Percentiles rank a stretch among this genome's conserved stretches.
Evolutionary conservation across 2,888 invertebrate species (phyloP).

Genomic region (Perizoma affinitatum): DNA sequence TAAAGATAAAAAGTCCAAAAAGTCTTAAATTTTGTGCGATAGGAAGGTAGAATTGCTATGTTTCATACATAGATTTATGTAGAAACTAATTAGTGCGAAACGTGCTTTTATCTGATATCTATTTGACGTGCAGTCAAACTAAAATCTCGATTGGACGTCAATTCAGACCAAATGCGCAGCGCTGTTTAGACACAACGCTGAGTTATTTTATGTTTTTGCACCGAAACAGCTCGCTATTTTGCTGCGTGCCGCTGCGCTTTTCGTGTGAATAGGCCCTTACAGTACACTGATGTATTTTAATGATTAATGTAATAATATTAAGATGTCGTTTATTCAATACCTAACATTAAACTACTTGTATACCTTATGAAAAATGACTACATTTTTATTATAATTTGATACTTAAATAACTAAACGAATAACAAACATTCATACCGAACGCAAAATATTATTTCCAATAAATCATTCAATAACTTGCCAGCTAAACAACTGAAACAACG

Average conservation of each 20-base stretch:
- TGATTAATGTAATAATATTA: conserved; percentile 58
- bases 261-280: not conserved
- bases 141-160: no score
- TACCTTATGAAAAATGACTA: conserved; percentile 77
- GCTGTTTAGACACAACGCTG: no score
- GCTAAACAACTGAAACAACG: conserved; percentile 44
- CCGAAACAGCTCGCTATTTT: no score
- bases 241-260: no score
- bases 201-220: no score
- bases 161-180: no score
- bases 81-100: conserved; percentile 17
- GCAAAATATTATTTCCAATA: conserved; percentile 34
- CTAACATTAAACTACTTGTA: conserved; percentile 64
- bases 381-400: conserved; percentile 58
- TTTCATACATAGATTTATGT: conserved; percentile 13
- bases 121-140: conserved; percentile 14
- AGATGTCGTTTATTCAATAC: conserved; percentile 63
- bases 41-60: conserved; percentile 31
- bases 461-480: conserved; percentile 37
- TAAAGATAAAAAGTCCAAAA: conserved; percentile 41
- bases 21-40: conserved; percentile 54
- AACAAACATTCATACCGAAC: conserved; percentile 41
- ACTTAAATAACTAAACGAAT: conserved; percentile 51
- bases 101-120: conserved; percentile 15
- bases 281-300: conserved; percentile 22